These are phyloP conservation scores for Strix uralensis DNA, from an alignment of 2,113 vertebrate species.

Conservation along the genomic window DNA sequence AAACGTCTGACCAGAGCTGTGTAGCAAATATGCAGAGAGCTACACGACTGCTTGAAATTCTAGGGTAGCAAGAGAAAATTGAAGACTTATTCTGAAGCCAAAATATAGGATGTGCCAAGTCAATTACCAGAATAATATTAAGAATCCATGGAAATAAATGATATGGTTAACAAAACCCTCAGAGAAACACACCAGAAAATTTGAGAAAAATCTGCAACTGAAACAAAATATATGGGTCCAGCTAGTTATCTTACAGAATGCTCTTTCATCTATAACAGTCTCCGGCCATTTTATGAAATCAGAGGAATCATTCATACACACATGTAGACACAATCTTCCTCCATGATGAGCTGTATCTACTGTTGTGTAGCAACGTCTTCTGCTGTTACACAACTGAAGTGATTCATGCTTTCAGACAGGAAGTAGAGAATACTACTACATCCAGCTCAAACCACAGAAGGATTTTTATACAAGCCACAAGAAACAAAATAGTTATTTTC, in stretches of 20 bases:
- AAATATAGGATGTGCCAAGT: background rate
- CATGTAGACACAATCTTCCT: background rate
- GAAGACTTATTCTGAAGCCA: background rate
- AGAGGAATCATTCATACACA: background rate
- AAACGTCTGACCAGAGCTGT: background rate
- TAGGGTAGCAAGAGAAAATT: background rate
- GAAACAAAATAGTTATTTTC: background rate
- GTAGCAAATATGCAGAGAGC: background rate
- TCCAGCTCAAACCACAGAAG: background rate
- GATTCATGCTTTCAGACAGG: background rate
- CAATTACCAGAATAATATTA: background rate
- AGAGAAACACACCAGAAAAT: background rate
- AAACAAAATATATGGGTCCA: background rate
- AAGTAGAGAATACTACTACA: background rate
- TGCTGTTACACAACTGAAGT: background rate
- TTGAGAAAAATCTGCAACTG: background rate
- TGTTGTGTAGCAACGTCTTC: background rate
- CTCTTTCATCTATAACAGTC: background rate
- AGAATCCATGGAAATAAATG: constrained; percentile 7
- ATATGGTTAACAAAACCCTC: constrained; percentile 14
- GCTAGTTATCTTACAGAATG: background rate
- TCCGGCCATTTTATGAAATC: background rate
- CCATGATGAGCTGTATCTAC: background rate
- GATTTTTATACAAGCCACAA: background rate
- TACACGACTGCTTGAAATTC: background rate